Base-by-base conservation (phyloP, 2,113 vertebrate species). In the Peromyscus maniculatus region DNA sequence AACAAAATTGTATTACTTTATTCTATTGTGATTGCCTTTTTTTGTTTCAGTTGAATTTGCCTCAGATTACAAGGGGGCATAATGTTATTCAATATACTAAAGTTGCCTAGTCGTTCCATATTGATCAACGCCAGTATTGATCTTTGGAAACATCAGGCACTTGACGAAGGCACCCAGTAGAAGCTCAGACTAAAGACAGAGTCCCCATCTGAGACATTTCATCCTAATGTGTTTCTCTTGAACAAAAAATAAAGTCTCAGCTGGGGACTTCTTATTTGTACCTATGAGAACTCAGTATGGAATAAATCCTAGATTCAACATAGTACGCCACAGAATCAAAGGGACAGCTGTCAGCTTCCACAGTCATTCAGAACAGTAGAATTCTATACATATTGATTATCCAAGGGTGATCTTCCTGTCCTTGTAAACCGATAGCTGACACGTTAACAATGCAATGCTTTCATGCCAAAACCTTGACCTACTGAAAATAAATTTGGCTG, bases 81-180 rank as follows among this genome's bases (percentile, higher is more conserved):
- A 96, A 97, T 98, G 80, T 91, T 95, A 97, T 94, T 96, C 36
- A 17, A 15, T 86, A 62, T 86, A 75, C 91, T 91, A 91, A 96
- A 96, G 97, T 96, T 93, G 92, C 88, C 95, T 64, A 89, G 52
- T 91, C 75, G 94, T 95, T 92, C 62, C 66, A 24, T 92, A 96
- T 94, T 89, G 96, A 97, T 97, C 94, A 93, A 83, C 80, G 92
- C 71, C 89, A 3, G 67, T 96, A 97, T 97, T 49, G 89, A 97
- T 93, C 89, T 79, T 86, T 46, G 66, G 39, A 49, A 91, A 22
- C 10, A 22, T 94, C 5, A 0, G 22, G 31, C 59, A 6, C 59
- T 93, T 82, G 87, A n/a, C 33, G 72, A 64, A 74, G 46, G n/a
- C 52, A 31, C 36, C 19, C 39, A 87, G 2, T 3, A 22, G 19